Evolutionary conservation across 2,888 invertebrate species (phyloP).

Genomic region (Epistrophella euchroma): DNA sequence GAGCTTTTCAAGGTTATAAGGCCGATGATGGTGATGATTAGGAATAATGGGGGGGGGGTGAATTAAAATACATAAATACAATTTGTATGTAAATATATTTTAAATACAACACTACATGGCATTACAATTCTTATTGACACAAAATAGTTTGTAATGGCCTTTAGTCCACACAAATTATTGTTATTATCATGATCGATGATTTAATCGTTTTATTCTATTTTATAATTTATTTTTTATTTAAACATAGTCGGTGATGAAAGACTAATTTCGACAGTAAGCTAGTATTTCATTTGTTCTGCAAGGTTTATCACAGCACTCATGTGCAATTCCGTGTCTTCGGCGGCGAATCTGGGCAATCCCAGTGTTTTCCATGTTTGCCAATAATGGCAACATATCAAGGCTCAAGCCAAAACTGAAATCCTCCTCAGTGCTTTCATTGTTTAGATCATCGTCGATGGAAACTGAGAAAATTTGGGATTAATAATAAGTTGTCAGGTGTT

Average conservation of each 20-base stretch:
- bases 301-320: conserved; percentile 79
- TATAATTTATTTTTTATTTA: not conserved
- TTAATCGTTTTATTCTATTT: not conserved
- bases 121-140: too few species aligned
- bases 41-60: too few species aligned
- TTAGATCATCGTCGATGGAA: conserved; percentile 13
- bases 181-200: not conserved
- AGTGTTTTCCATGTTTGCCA: conserved; percentile 74
- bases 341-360: conserved; percentile 77
- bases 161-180: too few species aligned
- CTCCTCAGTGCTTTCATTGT: not conserved
- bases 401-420: conserved; percentile 25
- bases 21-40: too few species aligned
- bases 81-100: too few species aligned
- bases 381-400: conserved; percentile 74
- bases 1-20: too few species aligned
- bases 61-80: too few species aligned
- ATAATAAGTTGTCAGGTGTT: not conserved
- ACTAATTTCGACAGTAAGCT: conserved; percentile 76
- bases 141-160: too few species aligned
- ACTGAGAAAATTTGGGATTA: not conserved
- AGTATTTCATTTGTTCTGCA: conserved; percentile 77
- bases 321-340: conserved; percentile 77
- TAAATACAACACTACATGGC: too few species aligned
- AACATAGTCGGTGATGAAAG: not conserved